phyloP scores from a whole-genome alignment of 2,888 invertebrate genomes.

The Margaritifera margaritifera region DNA sequence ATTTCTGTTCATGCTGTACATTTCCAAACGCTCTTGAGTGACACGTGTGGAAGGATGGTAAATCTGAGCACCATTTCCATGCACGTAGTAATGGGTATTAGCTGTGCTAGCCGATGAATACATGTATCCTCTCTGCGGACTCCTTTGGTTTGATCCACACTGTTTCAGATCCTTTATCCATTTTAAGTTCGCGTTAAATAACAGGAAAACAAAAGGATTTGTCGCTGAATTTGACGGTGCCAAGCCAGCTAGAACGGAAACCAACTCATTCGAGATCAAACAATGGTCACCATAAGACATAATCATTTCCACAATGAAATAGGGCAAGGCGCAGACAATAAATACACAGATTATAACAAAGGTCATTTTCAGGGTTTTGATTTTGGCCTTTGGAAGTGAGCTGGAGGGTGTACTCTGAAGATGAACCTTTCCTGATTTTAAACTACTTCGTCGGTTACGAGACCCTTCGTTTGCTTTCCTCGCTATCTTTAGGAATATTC shows the following conservation, averaged over 20 bases:
- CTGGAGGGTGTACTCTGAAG: conserved; percentile 66
- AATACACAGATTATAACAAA: conserved; percentile 70
- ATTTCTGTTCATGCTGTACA: neutral
- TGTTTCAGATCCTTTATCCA: conserved; percentile 22
- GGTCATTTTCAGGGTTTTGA: conserved; percentile 72
- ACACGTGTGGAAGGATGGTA: neutral
- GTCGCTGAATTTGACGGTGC: conserved; percentile 69
- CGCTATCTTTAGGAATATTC: conserved; percentile 70
- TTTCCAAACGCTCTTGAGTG: neutral
- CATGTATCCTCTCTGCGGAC: conserved; percentile 12
- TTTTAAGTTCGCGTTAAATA: conserved; percentile 63
- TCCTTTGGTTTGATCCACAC: neutral
- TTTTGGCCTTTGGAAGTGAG: conserved; percentile 70
- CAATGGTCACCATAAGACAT: conserved; percentile 66
- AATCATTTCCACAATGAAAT: conserved; percentile 70
- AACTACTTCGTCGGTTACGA: conserved; percentile 42
- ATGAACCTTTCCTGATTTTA: conserved; percentile 65
- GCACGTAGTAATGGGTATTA: conserved; percentile 26
- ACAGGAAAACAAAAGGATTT: conserved; percentile 70
- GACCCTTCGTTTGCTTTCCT: conserved; percentile 61
- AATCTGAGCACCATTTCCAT: conserved; percentile 2
- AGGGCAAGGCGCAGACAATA: conserved; percentile 69
- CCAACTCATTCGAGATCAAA: conserved; percentile 43
- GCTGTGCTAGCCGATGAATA: conserved; percentile 34
- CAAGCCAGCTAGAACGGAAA: conserved; percentile 66